Evolutionary conservation across 1,140 invertebrate genomes (phyloP).

Genomic region (Tribolium castaneum): DNA sequence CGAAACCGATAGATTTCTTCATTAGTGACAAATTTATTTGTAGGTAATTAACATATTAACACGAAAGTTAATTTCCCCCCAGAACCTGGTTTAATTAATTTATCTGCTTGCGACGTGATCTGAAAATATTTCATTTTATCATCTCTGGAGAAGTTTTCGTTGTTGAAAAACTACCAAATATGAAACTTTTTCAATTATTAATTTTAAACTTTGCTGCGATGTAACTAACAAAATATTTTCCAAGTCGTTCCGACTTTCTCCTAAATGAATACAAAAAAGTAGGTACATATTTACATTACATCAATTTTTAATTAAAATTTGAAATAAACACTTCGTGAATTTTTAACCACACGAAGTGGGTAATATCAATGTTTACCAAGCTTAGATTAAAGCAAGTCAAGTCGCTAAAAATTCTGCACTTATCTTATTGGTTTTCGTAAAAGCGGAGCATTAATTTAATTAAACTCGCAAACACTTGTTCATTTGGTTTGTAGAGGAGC

Average conservation of each 20-base stretch:
- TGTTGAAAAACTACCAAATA: not conserved
- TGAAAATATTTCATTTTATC: not conserved
- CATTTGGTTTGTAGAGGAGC: not conserved
- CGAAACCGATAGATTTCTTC: not conserved
- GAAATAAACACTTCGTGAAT: no score
- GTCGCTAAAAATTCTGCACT: no score
- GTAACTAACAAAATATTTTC: not conserved
- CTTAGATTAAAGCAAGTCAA: no score
- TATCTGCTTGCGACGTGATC: not conserved
- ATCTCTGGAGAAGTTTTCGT: no score
- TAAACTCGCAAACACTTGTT: not conserved
- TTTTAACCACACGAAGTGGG: no score
- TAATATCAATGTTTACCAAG: no score
- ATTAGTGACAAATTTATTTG: not conserved
- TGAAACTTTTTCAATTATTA: not conserved
- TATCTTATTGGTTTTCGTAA: not conserved
- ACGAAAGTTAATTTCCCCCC: not conserved
- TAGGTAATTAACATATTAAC: not conserved
- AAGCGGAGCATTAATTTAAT: not conserved
- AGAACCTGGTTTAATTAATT: not conserved
- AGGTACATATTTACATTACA: not conserved
- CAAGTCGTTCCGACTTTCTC: not conserved
- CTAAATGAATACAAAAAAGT: not conserved
- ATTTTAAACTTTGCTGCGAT: not conserved
- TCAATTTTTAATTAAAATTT: slow-evolving; percentile 1